Base-by-base conservation (phyloP, 2,113 vertebrate genomes). In the Sialia sialis region DNA sequence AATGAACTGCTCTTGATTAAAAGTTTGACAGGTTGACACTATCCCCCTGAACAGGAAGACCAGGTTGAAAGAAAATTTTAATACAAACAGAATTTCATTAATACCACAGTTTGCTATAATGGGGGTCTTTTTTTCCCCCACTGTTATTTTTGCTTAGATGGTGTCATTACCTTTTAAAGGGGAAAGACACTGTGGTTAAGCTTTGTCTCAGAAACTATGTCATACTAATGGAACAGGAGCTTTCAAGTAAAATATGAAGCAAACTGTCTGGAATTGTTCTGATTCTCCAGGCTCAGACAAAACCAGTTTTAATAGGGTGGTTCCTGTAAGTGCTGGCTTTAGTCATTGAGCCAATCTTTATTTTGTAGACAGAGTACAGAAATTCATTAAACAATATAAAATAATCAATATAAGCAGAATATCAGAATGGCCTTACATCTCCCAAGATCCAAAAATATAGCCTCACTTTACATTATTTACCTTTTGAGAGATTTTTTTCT, bases 81-180 rank as follows among this genome's bases (percentile, higher is more conserved):
- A 95, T 97, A 96, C 97, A 97, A 97, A 97, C 97, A 97, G 97
- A 97, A 97, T 97, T 96, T 93, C 96, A 97, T 97, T 97, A 97
- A 97, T 95, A 96, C 73, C 85, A 88, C 93, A 90, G 89, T 95
- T 96, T 95, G 63, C 87, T 93, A 21, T 93, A 95, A 96, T 93
- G 92, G 96, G 76, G 80, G 86, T 86, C 59, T 74, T 59, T 44
- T 27, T 69, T 44, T 1, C 13, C 38, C 79, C 89, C 38, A 43
- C 94, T 51, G 62, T 87, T 97, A 83, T 80, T 93, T 87, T 73
- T 91, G 59, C 95, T 97, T 94, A 91, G 87, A 88, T 87, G 64
- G 83, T 93, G 88, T 89, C 85, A 78, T 94, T 97, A 72, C 52
- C 72, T 96, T 94, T 94, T 95, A 94, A 93, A 93, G 69, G 63